Base-by-base conservation (phyloP, 2,797 vertebrate species). In the Silurus lanzhouensis region DNA sequence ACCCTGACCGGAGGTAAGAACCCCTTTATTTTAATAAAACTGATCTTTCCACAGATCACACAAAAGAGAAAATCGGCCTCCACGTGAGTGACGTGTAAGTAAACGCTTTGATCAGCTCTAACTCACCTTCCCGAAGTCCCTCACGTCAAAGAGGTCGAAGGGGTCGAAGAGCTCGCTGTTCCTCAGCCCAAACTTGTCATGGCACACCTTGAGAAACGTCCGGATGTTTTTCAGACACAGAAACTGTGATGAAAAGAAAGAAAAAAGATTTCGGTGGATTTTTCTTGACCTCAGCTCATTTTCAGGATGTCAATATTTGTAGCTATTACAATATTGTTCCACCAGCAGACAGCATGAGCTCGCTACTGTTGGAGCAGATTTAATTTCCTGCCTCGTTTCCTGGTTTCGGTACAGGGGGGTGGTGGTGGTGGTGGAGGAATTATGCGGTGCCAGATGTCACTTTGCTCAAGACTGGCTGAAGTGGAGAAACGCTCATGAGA, bases 71-170 rank as follows among this genome's bases (percentile, higher is more conserved):
- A 9, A 17, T 5, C 55, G 25, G 25, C 15, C 58, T 20, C 4
- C 74, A 9, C 25, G 3, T 2, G 17, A 6, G 38, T 38, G 38
- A 2, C 1, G 38, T 20, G 25, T 9, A 2, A 48, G 60, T 7
- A 6, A 58, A 60, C 60, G 31, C 9, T 7, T 19, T 6, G 14
- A 55, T 55, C 10, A 60, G 20, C 20, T 1, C 2, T 15, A 52
- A 87, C 97, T 97, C 93, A 99, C 98, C 97, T 99, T 99, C 68
- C 98, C 98, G 0, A 99, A 99, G 91, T 99, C 98, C 80, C 98
- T 95, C 52, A 99, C 98, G 0, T 99, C 98, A 0, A 99, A 99
- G 81, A 99, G 97, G 93, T 99, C 98, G 0, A 99, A 99, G 5
- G 98, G 98, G 91, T 99, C 98, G 1, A 99, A 99, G 13, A 99